Evolutionary conservation across 2,113 vertebrate species (phyloP).

Genomic region (Mustelus asterias): DNA sequence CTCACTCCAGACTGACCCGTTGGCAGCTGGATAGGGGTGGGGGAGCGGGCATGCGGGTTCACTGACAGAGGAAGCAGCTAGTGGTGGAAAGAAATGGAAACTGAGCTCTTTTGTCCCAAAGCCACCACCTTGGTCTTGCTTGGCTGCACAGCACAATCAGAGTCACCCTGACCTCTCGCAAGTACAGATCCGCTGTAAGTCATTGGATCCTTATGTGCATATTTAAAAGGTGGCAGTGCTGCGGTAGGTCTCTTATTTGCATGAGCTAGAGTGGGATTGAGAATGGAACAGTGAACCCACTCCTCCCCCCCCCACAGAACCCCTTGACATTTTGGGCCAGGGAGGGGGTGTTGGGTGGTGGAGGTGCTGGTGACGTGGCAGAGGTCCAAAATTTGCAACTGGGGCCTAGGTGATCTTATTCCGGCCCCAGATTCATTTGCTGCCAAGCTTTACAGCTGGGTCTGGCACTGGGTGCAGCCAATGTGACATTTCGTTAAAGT

Average conservation of each 20-base stretch:
- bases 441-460: not conserved
- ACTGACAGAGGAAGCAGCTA: not conserved
- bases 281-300: no score
- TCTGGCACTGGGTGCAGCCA: not conserved
- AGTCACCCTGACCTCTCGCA: no score
- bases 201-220: no score
- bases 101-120: not conserved
- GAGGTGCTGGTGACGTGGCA: no score
- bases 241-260: no score
- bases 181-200: no score
- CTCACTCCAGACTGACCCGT: not conserved
- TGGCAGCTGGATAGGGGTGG: not conserved
- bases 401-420: not conserved
- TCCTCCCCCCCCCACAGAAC: no score
- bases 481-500: not conserved
- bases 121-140: not conserved
- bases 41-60: not conserved
- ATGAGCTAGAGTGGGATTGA: no score
- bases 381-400: not conserved
- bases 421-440: not conserved
- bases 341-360: no score
- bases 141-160: not conserved
- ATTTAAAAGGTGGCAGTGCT: no score
- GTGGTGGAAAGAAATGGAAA: not conserved
- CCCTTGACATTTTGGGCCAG: no score